phyloP scores from a whole-genome alignment of 2,797 vertebrate genomes.

The Sebastes umbrosus region DNA sequence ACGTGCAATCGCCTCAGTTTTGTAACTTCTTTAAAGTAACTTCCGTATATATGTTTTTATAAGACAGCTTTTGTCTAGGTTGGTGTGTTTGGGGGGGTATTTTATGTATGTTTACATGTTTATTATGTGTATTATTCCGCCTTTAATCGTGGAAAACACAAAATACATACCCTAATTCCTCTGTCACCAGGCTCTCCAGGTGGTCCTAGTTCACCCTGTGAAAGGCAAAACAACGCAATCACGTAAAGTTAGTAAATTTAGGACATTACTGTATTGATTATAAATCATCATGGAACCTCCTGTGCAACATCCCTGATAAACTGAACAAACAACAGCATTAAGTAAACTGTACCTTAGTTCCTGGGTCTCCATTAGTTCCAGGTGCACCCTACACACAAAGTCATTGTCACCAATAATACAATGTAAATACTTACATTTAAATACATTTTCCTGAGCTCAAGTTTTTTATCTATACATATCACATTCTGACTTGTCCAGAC shows the following conservation, averaged over 20 bases:
- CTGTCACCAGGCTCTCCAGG: constrained; percentile 85
- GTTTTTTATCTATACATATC: background rate
- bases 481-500: background rate
- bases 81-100: accelerated
- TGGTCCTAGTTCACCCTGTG: constrained; percentile 85
- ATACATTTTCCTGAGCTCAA: background rate
- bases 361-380: constrained; percentile 78
- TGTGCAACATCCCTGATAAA: background rate
- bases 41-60: background rate
- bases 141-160: background rate
- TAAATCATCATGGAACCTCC: background rate
- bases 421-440: background rate
- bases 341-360: constrained; percentile 61
- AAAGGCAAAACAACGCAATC: constrained; percentile 9
- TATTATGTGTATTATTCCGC: background rate
- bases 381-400: constrained; percentile 71
- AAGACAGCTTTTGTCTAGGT: background rate
- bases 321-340: background rate
- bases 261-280: background rate
- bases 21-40: background rate
- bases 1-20: background rate
- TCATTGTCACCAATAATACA: background rate
- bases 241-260: background rate
- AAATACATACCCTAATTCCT: constrained; percentile 83
- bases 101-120: background rate